A percentile compares a stretch with the other conserved stretches of the same genome.
Conservation (phyloP, 2,113 vertebrate genomes). For the Pachyramphus minor region DNA sequence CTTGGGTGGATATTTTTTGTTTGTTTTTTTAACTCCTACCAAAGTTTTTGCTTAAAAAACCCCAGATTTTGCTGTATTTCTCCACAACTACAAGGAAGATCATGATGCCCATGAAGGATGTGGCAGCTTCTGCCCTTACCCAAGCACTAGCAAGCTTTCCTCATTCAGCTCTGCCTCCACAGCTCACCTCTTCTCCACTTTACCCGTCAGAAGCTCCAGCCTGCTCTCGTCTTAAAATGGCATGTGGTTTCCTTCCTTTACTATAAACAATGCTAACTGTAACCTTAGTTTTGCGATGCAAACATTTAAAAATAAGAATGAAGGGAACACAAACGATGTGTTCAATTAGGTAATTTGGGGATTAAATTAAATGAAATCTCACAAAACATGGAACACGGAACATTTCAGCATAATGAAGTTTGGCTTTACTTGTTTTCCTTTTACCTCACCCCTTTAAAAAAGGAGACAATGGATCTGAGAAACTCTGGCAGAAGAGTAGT, state of each 20-base stretch:
- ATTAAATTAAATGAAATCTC: slow-evolving; percentile 27
- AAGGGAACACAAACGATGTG: not conserved
- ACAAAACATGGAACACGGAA: not conserved
- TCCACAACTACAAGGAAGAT: not conserved
- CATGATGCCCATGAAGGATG: accelerated
- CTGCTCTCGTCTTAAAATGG: slow-evolving; percentile 1
- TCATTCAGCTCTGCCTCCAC: not conserved
- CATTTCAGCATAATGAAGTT: not conserved
- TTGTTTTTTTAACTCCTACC: not conserved
- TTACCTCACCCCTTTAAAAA: not conserved
- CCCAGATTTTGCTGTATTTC: not conserved
- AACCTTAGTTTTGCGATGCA: slow-evolving; percentile 39
- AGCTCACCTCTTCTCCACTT: not conserved
- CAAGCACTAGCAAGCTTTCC: not conserved
- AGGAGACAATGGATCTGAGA: not conserved
- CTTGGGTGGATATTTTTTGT: not conserved
- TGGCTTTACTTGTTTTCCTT: not conserved
- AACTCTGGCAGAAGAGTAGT: not conserved
- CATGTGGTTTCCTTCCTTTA: slow-evolving; percentile 51
- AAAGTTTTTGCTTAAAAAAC: not conserved
- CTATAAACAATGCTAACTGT: slow-evolving; percentile 53
- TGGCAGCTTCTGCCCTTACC: not conserved
- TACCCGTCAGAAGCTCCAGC: slow-evolving; percentile 2
- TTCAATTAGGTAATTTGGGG: slow-evolving; percentile 19
- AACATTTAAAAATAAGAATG: slow-evolving; percentile 57